Conservation (phyloP, 35 echinoderm and acorn worm species). For the Apostichopus californicus region DNA sequence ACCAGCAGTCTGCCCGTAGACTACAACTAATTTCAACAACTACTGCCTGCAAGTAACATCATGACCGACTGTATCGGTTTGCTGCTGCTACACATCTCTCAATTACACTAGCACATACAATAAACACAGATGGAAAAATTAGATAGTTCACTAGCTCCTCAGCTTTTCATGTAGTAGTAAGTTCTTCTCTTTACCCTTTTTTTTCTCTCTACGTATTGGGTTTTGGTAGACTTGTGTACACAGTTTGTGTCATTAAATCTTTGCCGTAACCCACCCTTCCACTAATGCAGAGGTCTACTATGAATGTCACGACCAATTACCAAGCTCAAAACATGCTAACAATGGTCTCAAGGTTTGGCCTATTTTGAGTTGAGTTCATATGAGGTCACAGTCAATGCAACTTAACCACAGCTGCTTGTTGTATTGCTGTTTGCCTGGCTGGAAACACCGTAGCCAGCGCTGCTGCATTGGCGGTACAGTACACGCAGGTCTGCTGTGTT, state of each 20-base stretch:
- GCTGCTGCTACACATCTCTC: slow-evolving; percentile 13
- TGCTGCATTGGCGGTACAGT: too few relatives aligned
- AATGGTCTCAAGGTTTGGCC: slow-evolving; percentile 46
- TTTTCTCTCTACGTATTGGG: not conserved
- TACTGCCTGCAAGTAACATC: not conserved
- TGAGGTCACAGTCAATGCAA: slow-evolving; percentile 39
- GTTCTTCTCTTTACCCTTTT: not conserved
- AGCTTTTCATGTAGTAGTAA: not conserved
- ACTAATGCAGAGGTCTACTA: slow-evolving; percentile 44
- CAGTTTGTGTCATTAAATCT: slow-evolving; percentile 33
- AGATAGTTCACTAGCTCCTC: not conserved
- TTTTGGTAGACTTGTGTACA: slow-evolving; percentile 35
- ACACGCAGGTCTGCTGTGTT: too few relatives aligned
- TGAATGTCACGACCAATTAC: slow-evolving; percentile 52
- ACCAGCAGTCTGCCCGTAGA: not conserved
- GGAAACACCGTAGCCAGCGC: not conserved
- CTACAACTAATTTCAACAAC: not conserved
- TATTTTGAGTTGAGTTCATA: slow-evolving; percentile 46
- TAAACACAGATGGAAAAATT: slow-evolving; percentile 12
- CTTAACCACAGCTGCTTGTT: not conserved
- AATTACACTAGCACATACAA: slow-evolving; percentile 41
- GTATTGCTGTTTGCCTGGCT: not conserved
- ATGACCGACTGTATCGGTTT: not conserved
- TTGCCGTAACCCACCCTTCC: slow-evolving; percentile 37
- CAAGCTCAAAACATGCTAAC: slow-evolving; percentile 44